Conservation (phyloP, 2,888 invertebrate species). For the Pollenia angustigena region DNA sequence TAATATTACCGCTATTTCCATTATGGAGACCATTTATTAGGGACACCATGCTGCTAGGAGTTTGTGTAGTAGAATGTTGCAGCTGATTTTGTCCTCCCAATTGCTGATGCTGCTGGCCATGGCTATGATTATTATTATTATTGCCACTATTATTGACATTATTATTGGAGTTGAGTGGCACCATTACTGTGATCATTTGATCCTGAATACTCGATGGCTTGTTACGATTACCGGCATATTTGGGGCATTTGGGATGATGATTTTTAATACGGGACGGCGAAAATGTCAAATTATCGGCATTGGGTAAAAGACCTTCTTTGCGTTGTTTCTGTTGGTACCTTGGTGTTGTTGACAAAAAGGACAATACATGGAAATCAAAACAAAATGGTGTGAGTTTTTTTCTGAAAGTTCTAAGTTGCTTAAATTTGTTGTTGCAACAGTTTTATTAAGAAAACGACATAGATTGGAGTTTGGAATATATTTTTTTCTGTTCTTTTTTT, state of each 20-base stretch:
- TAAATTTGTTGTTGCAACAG: constrained; percentile 30
- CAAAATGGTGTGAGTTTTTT: constrained; percentile 39
- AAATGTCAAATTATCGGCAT: constrained; percentile 84
- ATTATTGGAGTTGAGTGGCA: constrained; percentile 83
- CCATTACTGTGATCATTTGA: constrained; percentile 84
- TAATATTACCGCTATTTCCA: constrained; percentile 41
- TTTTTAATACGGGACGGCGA: constrained; percentile 84
- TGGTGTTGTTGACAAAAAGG: constrained; percentile 1
- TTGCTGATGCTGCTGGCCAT: constrained; percentile 70
- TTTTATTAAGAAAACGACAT: constrained; percentile 46
- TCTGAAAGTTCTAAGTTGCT: background rate
- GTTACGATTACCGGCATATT: constrained; percentile 80
- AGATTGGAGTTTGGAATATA: constrained; percentile 49
- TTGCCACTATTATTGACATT: constrained; percentile 77
- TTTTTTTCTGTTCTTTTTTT: constrained; percentile 18
- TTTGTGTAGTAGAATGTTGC: constrained; percentile 67
- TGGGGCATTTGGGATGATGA: constrained; percentile 84
- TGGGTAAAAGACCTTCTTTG: constrained; percentile 83
- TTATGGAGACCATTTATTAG: constrained; percentile 70
- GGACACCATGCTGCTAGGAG: constrained; percentile 62
- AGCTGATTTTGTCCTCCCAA: constrained; percentile 64
- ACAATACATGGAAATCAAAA: constrained; percentile 42
- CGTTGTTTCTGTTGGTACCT: constrained; percentile 84
- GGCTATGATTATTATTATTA: constrained; percentile 75
- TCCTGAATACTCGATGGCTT: constrained; percentile 83